Evolutionary conservation across 2,888 invertebrate species (phyloP).

Genomic region (Drosophila algonquin): DNA sequence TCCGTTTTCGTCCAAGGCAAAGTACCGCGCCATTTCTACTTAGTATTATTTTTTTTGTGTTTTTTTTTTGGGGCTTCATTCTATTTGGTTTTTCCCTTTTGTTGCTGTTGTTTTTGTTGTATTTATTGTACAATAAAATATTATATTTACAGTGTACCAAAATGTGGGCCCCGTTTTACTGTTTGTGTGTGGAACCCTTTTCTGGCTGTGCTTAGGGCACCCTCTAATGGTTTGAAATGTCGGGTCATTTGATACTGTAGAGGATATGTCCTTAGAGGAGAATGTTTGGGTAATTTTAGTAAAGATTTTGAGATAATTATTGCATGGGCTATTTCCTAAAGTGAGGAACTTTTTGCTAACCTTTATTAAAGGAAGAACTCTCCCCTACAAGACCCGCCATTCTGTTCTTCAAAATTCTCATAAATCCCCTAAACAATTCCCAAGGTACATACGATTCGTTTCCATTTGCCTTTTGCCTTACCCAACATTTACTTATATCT

Average conservation of each 20-base stretch:
- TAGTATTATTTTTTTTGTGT: conserved; percentile 22
- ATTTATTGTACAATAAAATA: conserved; percentile 77
- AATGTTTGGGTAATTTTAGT: background rate
- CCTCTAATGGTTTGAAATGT: conserved; percentile 63
- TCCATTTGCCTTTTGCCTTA: background rate
- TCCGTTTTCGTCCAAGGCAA: conserved; percentile 68
- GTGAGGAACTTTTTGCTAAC: background rate
- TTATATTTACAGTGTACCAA: conserved; percentile 75
- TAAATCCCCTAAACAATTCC: background rate
- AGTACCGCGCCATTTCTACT: conserved; percentile 55
- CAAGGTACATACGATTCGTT: conserved; percentile 15
- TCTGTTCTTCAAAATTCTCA: background rate
- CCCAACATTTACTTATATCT: conserved; percentile 25
- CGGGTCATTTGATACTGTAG: conserved; percentile 26
- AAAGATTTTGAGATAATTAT: background rate
- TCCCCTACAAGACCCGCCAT: background rate
- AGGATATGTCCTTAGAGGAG: background rate
- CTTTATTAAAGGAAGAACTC: too few relatives aligned
- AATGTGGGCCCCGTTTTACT: conserved; percentile 44
- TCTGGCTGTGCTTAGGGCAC: conserved; percentile 21
- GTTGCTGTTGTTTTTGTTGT: conserved; percentile 33
- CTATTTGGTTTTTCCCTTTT: conserved; percentile 27
- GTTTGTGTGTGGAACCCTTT: conserved; percentile 35
- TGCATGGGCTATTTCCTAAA: too few relatives aligned
- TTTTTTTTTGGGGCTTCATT: conserved; percentile 4